Evolutionary conservation across 2,888 invertebrate species (phyloP), one percentile per base, ranked within the genome.

Genomic region (Hoplodrina ambigua): DNA sequence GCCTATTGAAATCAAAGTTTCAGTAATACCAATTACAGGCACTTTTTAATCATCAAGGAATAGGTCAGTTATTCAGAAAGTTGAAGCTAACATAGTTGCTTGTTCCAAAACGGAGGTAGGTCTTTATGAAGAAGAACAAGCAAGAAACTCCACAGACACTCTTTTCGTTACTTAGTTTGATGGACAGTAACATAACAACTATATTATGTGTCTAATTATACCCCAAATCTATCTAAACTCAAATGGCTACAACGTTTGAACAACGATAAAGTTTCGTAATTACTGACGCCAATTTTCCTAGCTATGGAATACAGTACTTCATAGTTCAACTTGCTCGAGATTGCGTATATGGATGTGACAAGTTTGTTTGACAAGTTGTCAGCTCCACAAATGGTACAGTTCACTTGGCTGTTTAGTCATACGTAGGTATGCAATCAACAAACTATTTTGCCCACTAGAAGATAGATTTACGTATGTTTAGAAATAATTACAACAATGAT

Each of bases 281-380:
- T 41, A 73, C 33, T 74, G 20, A n/a, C 6, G 13, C 11, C 44
- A 50, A 56, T 44, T 5, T 33, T 44, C 49, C n/a, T 13, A 8
- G 13, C 41, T 33, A 10, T 30, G n/a, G 30, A 41, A 44, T 44
- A 44, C 41, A 10, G 20, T 55, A 63, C 54, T 64, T 25, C 41
- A 62, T 72, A 54, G 20, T 41, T 15, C 30, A 17, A 33, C 73
- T 62, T 20, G 53, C 46, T 46, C 11, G 13, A 37, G 19, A 62
- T 30, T 62, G 25, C 5, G 10, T 11, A 25, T 53, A n/a, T 41
- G 30, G 6, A 56, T 25, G 19, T 55, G 68, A 41, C 69, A 67
- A 66, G 67, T 67, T 67, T 44, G 52, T 33, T 33, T 72, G 61
- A 72, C 61, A 55, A 74, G 20, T 17, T 74, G 74, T 71, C 65